Base-by-base conservation (phyloP, 2,888 invertebrate genomes). In the Merodon equestris region DNA sequence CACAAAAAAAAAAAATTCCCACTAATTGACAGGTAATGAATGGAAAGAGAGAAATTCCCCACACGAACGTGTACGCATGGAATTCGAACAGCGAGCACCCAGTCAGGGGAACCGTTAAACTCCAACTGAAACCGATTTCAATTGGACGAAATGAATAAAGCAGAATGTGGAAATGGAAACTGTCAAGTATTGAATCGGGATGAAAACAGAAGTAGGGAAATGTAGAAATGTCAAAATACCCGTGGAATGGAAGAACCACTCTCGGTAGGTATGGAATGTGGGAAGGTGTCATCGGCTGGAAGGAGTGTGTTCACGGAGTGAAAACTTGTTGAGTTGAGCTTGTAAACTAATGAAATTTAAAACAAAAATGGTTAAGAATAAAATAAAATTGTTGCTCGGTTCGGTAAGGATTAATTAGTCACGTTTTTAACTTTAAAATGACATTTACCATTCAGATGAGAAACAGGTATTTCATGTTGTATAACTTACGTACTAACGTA, bases 91-190 rank as follows among this genome's bases (percentile, higher is more conserved):
- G 53, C 57, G 7, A 9, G 73, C 63, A 67, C 38, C 76, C 67
- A 36, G 12, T 57, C 9, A 50, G 9, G 53, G 19, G 63, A 77
- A 77, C 77, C 77, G 77, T 73, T 77, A 73, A 77, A 77, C 61
- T 77, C 53, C 67, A 77, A 77, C 77, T 77, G 73, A 77, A 77
- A 63, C 67, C 73, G 53, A 61, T 63, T 77, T 68, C 73, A 63
- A 56, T 44, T 56, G 71, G 12, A 58, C 27, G 27, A 27, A 27
- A 7, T 42, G 73, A 54, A 53, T 64, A 51, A 57, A 53, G 48
- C 19, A 73, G 10, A 51, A 18, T 47, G n/a, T 13, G n/a, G 42
- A 2, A 57, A 50, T 19, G 51, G 56, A 10, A 14, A 7, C 27
- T 27, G 27, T 27, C 27, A 12, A 18, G 60, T 12, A 14, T 54